Percentiles rank a stretch among this genome's conserved stretches.
These are phyloP conservation scores for Sepiola atlantica DNA, from an alignment of 2,888 invertebrate genomes.

Conservation along the genomic window DNA sequence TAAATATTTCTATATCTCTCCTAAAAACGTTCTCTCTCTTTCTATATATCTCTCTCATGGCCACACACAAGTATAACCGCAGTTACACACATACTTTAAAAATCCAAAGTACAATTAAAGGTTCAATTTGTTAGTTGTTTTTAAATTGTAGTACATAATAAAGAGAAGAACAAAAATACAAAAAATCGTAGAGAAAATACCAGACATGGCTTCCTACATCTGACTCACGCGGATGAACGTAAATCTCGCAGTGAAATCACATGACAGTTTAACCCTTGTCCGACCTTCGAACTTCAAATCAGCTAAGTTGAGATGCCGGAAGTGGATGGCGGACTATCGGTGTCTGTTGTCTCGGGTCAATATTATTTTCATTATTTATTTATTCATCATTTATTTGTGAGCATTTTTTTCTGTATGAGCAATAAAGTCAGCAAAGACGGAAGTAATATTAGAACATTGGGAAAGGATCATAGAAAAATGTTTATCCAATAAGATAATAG, in stretches of 20 bases:
- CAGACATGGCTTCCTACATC: background rate
- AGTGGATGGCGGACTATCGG: background rate
- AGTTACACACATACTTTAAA: background rate
- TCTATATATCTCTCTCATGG: too few relatives aligned
- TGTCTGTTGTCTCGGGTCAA: background rate
- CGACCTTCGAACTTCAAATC: background rate
- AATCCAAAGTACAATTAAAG: background rate
- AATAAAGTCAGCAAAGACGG: background rate
- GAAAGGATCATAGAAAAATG: background rate
- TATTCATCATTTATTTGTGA: too few relatives aligned
- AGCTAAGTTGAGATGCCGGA: background rate
- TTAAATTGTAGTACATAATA: background rate
- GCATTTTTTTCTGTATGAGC: background rate
- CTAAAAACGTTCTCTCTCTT: too few relatives aligned
- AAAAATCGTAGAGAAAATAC: background rate
- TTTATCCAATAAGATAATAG: background rate
- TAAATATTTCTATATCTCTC: too few relatives aligned
- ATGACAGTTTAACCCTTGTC: background rate
- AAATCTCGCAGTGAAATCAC: background rate
- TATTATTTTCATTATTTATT: too few relatives aligned
- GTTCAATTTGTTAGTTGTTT: background rate
- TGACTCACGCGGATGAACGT: background rate
- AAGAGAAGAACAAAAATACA: background rate
- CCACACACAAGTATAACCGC: too few relatives aligned
- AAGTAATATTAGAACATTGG: background rate